Conservation (phyloP, 2,888 invertebrate genomes). For the Amblyteles armatorius region DNA sequence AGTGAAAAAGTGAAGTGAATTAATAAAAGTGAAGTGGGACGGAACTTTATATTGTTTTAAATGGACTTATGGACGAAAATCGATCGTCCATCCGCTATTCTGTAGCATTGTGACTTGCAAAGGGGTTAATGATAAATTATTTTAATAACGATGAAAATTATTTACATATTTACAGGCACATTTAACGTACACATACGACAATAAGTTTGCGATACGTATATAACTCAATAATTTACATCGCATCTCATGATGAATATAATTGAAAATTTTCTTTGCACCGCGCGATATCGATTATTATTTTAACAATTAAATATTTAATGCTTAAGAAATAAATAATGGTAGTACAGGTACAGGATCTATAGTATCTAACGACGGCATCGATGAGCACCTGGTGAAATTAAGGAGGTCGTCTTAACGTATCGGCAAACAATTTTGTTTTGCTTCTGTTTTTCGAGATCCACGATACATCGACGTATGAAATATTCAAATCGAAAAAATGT, state of each 20-base stretch:
- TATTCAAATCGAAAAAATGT: constrained; percentile 4
- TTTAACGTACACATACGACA: constrained; percentile 64
- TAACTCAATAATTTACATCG: constrained; percentile 54
- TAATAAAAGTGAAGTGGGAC: background rate
- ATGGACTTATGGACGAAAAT: background rate
- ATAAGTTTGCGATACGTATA: constrained; percentile 49
- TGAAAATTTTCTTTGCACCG: constrained; percentile 39
- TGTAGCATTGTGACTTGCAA: background rate
- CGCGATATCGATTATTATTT: constrained; percentile 32
- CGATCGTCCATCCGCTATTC: background rate
- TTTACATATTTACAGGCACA: constrained; percentile 78
- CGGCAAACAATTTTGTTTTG: constrained; percentile 32
- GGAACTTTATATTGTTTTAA: background rate
- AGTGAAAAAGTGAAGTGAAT: too few relatives aligned
- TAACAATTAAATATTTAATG: constrained; percentile 30
- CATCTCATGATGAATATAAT: constrained; percentile 43
- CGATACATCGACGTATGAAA: constrained; percentile 5
- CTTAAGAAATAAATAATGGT: constrained; percentile 57
- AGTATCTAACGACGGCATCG: constrained; percentile 64
- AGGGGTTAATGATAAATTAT: constrained; percentile 75
- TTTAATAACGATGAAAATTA: constrained; percentile 80
- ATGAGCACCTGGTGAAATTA: constrained; percentile 63
- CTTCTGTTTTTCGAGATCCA: background rate
- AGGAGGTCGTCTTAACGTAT: constrained; percentile 24
- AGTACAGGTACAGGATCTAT: constrained; percentile 63